phyloP scores from a whole-genome alignment of 2,888 invertebrate genomes.

The Drosophila pegasa region DNA sequence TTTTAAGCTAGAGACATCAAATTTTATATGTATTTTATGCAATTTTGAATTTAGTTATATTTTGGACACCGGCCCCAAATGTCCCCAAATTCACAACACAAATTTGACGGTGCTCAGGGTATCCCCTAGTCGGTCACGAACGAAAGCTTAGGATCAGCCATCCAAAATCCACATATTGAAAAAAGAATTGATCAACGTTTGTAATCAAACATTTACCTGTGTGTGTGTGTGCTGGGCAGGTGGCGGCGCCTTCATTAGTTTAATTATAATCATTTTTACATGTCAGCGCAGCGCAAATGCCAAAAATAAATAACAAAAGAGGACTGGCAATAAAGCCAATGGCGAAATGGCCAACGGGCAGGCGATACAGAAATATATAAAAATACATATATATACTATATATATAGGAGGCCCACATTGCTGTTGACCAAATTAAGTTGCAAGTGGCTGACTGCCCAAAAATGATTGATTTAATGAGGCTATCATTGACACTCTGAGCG shows the following conservation, averaged over 20 bases:
- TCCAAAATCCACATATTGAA: constrained; percentile 7
- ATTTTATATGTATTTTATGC: too few species aligned
- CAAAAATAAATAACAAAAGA: constrained; percentile 57
- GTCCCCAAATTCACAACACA: too few species aligned
- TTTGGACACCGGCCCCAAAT: too few species aligned
- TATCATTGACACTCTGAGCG: constrained; percentile 66
- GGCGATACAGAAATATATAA: constrained; percentile 32
- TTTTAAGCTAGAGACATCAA: too few species aligned
- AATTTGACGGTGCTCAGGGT: too few species aligned
- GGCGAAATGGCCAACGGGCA: constrained; percentile 47
- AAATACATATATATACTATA: constrained; percentile 3
- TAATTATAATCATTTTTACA: constrained; percentile 75
- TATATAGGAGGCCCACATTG: constrained; percentile 13
- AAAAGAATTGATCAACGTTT: constrained; percentile 7
- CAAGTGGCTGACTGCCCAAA: constrained; percentile 70
- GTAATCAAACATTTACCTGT: neutral
- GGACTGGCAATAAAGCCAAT: constrained; percentile 42
- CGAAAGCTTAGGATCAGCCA: neutral
- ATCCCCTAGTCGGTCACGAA: too few species aligned
- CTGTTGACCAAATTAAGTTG: constrained; percentile 71
- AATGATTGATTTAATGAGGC: constrained; percentile 78
- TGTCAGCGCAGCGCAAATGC: constrained; percentile 55
- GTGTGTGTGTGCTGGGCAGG: constrained; percentile 8
- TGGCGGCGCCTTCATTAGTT: constrained; percentile 63
- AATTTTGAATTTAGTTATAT: too few species aligned